Base-by-base conservation (phyloP, 2,888 invertebrate species). In the Strigamia transsilvanica region DNA sequence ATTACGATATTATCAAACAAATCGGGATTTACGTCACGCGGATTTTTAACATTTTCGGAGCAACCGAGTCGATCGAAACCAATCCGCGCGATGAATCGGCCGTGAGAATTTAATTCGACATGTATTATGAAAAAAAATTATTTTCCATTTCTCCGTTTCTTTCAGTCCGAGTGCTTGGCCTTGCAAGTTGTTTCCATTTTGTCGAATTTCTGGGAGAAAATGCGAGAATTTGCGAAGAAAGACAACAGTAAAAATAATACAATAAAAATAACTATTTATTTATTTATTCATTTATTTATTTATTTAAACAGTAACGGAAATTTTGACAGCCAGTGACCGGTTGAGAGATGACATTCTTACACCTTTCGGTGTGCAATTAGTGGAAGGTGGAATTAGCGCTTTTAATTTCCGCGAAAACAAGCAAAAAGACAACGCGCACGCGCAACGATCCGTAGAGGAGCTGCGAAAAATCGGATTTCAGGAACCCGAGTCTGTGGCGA, bases 131-230 rank as follows among this genome's bases (percentile, higher is more conserved):
- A n/a, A n/a, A n/a, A n/a, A n/a, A n/a, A 6, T 34, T 41, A 4
- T 2, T n/a, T 23, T 27, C 32, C 3, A 83, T 56, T 7, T 42
- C 3, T 56, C 84, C 80, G 23, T 66, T 82, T 56, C 2, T 84
- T 84, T 13, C 86, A 92, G 92, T 84, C 91, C 51, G 98, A 98
- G 88, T 91, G 93, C 82, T 90, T 91, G 2, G 91, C 98, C 81
- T 92, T 98, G 92, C 98, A 98, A 0, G 98, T 96, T 88, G 89
- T 99, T 80, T 92, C 92, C 84, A 93, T 94, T 27, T 89, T 98
- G 85, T 93, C 97, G 1, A 91, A 93, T 84, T 99, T 99, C 89
- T 91, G 99, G 13, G 94, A 94, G 85, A 90, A 91, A 83, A 92
- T 96, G 3, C 90, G 96, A 23, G 90, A 90, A 56, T 91, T 91